Evolutionary conservation across 2,888 invertebrate genomes (phyloP).

Genomic region (Lottia scabra): DNA sequence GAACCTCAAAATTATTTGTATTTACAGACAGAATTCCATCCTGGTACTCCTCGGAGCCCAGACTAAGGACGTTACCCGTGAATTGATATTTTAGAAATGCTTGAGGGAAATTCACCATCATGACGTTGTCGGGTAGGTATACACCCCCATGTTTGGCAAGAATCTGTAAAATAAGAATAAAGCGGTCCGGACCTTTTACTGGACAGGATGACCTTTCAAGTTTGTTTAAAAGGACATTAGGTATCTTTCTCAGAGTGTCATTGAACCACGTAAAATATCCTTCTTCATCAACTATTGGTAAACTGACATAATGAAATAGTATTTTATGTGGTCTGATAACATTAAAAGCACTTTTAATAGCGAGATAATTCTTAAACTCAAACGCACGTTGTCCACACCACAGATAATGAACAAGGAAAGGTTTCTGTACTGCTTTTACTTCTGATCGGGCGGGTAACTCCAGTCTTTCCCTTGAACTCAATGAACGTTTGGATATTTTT

Average conservation of each 20-base stretch:
- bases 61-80: slow-evolving; percentile 15
- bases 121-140: slow-evolving; percentile 26
- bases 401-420: slow-evolving; percentile 21
- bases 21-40: slow-evolving; percentile 21
- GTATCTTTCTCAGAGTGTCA: slow-evolving; percentile 5
- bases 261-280: slow-evolving; percentile 27
- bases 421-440: neutral
- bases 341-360: slow-evolving; percentile 22
- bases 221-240: slow-evolving; percentile 15
- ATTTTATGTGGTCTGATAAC: slow-evolving; percentile 21
- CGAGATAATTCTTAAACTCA: slow-evolving; percentile 27
- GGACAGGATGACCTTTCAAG: slow-evolving; percentile 16
- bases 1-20: slow-evolving; percentile 2
- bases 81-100: slow-evolving; percentile 11
- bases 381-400: slow-evolving; percentile 24
- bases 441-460: neutral
- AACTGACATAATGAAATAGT: slow-evolving; percentile 17
- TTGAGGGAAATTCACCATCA: slow-evolving; percentile 16
- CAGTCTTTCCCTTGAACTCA: neutral
- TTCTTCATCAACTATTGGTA: slow-evolving; percentile 21
- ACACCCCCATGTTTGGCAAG: slow-evolving; percentile 24
- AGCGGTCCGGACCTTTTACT: slow-evolving; percentile 14
- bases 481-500: no score
- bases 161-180: slow-evolving; percentile 15
- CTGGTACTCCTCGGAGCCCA: slow-evolving; percentile 13